These are phyloP conservation scores for Esox niger DNA, from an alignment of 2,113 vertebrate genomes.

Conservation along the genomic window DNA sequence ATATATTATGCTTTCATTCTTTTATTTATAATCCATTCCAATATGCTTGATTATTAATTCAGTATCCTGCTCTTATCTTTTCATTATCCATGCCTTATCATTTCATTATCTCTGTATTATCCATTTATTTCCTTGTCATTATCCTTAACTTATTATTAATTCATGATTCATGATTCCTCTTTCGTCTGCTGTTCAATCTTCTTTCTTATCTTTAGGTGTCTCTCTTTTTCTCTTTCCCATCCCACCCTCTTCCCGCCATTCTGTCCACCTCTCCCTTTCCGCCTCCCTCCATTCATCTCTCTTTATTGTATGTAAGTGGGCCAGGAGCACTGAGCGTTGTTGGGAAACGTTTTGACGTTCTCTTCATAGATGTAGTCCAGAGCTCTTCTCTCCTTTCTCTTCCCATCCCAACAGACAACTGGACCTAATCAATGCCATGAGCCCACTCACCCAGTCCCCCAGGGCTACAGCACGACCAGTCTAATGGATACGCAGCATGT, in stretches of 20 bases:
- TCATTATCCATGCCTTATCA: no score
- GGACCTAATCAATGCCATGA: neutral
- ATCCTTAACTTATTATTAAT: no score
- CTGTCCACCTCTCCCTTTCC: neutral
- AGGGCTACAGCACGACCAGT: constrained; percentile 8
- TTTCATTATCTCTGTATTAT: no score
- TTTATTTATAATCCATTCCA: no score
- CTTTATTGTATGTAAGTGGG: neutral
- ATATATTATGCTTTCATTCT: no score
- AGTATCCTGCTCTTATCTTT: no score
- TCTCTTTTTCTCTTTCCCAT: neutral
- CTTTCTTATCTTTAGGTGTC: neutral
- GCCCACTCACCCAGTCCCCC: constrained; percentile 3
- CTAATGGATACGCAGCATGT: constrained; percentile 65
- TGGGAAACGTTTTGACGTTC: neutral
- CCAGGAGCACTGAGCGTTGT: neutral
- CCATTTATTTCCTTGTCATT: no score
- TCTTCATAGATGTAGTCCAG: neutral
- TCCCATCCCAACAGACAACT: neutral
- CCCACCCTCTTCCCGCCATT: neutral
- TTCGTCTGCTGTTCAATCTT: no score
- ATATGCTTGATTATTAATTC: no score
- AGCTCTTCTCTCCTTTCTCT: neutral
- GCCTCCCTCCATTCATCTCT: neutral
- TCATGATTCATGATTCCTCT: no score